Evolutionary conservation across 2,888 invertebrate genomes (phyloP).

Genomic region (Adelphocoris suturalis): DNA sequence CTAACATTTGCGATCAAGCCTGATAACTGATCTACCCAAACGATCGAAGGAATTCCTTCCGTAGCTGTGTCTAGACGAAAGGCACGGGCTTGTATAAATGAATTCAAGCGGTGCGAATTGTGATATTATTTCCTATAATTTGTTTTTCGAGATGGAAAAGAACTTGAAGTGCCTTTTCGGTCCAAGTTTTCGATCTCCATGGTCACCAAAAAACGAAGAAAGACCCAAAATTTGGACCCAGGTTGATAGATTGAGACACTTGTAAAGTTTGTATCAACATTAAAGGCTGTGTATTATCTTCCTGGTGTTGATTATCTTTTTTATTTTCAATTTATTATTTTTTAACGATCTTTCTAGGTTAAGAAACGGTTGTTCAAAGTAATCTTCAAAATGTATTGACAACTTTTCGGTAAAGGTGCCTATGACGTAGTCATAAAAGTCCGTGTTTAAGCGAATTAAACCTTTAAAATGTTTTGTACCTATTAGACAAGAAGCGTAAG

Average conservation of each 20-base stretch:
- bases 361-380: background rate
- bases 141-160: background rate
- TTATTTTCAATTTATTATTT: constrained; percentile 9
- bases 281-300: constrained; percentile 46
- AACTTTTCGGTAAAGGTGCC: background rate
- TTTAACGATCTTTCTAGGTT: background rate
- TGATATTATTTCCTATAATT: constrained; percentile 17
- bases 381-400: background rate
- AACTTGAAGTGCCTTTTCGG: constrained; percentile 50
- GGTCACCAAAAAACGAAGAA: background rate
- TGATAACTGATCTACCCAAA: background rate
- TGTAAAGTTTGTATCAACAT: constrained; percentile 19
- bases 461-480: constrained; percentile 11
- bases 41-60: background rate
- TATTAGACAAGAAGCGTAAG: too few species aligned
- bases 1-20: background rate
- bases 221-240: constrained; percentile 9
- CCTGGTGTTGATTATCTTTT: constrained; percentile 1
- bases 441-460: background rate
- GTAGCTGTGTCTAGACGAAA: background rate
- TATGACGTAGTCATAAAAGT: background rate
- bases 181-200: background rate
- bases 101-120: constrained; percentile 7
- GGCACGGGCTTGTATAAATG: background rate
- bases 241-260: background rate